Evolutionary conservation across 2,113 vertebrate species (phyloP), one percentile per base, ranked within the genome.

Genomic region (Engystomops pustulosus): DNA sequence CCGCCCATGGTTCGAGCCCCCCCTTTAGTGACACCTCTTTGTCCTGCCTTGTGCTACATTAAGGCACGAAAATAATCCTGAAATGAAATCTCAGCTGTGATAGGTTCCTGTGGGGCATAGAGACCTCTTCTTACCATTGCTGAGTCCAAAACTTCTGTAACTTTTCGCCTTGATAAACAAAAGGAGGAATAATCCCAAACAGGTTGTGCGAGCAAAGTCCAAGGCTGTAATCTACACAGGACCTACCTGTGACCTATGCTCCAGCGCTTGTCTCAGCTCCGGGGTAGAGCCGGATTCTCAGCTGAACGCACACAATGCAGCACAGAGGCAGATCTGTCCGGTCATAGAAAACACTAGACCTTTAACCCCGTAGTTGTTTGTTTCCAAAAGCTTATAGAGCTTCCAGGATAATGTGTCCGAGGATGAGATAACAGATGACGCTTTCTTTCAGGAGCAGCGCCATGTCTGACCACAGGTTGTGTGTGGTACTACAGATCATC

Each of bases 151-250:
- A 18, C 23, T 1, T n/a, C 51, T n/a, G 18, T 65, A 32, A 65
- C 25, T 45, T 14, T 67, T 49, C 23, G 25, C 36, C 45, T 47
- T 49, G 41, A 27, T 51, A 15, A 15, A 3, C 18, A n/a, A n/a
- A n/a, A 2, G 27, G 2, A 47, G 44, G 36, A 36, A 23, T 30
- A 10, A 70, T 70, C 60, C 62, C 18, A 45, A 51, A 17, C 44
- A 1, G 65, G 30, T 25, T 27, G 79, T 38, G 41, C 15, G 45
- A 41, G 44, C 79, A 80, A 80, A 80, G 79, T 49, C 4, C 79
- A 67, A 15, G 9, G 45, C 18, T 23, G 32, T 38, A 38, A 38
- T 23, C 71, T 8, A 14, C 41, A 53, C 12, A 3, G 3, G 7
- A 0, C 10, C 17, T 1, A 5, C 20, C 41, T 1, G 45, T 60